Evolutionary conservation across 2,113 vertebrate genomes (phyloP).

Genomic region (Regulus satrapa): DNA sequence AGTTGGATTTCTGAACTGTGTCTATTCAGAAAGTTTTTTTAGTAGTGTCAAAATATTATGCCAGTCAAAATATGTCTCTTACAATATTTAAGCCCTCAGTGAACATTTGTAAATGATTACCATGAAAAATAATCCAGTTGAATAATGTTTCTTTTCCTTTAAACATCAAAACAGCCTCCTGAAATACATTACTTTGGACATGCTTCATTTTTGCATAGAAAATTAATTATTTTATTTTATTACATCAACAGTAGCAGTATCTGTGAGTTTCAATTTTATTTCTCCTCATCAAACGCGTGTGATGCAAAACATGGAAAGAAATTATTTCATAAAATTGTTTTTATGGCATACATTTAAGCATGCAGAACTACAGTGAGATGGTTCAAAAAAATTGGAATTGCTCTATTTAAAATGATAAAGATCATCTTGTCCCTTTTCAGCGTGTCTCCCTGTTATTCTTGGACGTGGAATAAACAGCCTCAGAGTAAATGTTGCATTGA

Average conservation of each 20-base stretch:
- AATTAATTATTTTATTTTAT: background rate
- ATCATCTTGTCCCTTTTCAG: constrained; percentile 22
- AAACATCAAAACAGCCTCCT: background rate
- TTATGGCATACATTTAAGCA: background rate
- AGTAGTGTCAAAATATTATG: background rate
- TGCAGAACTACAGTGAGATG: background rate
- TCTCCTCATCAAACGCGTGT: background rate
- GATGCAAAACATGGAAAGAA: background rate
- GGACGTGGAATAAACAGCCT: constrained; percentile 26
- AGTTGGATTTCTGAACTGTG: background rate
- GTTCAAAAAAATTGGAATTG: background rate
- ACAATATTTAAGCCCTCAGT: background rate
- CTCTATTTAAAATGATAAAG: constrained; percentile 32
- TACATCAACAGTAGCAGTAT: background rate
- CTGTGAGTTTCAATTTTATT: background rate
- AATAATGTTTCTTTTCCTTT: background rate
- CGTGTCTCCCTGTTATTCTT: constrained; percentile 28
- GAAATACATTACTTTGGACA: background rate
- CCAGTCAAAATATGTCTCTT: background rate
- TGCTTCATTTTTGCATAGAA: background rate
- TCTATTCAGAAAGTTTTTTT: background rate
- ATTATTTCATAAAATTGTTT: background rate
- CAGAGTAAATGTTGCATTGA: constrained; percentile 38
- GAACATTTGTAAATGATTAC: background rate
- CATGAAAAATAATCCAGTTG: background rate